Evolutionary conservation across 1,140 invertebrate species (phyloP).

Genomic region (Lysiphlebus fabarum): DNA sequence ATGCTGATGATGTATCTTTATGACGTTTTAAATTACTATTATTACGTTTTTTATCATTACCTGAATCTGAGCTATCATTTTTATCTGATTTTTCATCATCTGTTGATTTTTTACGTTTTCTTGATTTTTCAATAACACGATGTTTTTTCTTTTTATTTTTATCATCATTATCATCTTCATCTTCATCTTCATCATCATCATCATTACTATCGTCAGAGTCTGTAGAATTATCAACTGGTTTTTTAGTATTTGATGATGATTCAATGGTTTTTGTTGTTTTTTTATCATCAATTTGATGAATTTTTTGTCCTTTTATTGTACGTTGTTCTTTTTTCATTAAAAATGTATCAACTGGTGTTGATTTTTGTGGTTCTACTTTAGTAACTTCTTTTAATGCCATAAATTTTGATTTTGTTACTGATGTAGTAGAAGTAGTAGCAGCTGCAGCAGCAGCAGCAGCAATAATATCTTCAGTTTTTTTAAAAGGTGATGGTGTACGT

Average conservation of each 20-base stretch:
- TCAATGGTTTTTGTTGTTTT: slow-evolving; percentile 43
- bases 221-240: slow-evolving; percentile 44
- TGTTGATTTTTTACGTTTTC: slow-evolving; percentile 41
- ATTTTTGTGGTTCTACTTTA: slow-evolving; percentile 32
- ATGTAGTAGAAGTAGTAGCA: too few relatives aligned
- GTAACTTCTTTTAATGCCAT: too few relatives aligned
- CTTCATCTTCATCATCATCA: slow-evolving; percentile 49
- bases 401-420: too few relatives aligned
- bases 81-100: slow-evolving; percentile 52
- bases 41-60: slow-evolving; percentile 43
- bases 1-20: slow-evolving; percentile 6
- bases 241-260: slow-evolving; percentile 33
- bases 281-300: slow-evolving; percentile 39
- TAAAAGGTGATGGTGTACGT: slow-evolving; percentile 75
- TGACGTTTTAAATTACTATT: slow-evolving; percentile 42
- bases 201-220: slow-evolving; percentile 56
- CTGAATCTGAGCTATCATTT: slow-evolving; percentile 47
- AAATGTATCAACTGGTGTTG: slow-evolving; percentile 39
- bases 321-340: slow-evolving; percentile 50
- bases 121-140: too few relatives aligned
- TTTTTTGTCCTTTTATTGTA: slow-evolving; percentile 31
- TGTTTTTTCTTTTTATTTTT: slow-evolving; percentile 35
- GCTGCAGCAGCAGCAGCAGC: slow-evolving; percentile 38
- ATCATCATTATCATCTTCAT: slow-evolving; percentile 48
- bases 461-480: slow-evolving; percentile 72